phyloP scores from a whole-genome alignment of 2,888 invertebrate genomes.

The Beris morrisii region DNA sequence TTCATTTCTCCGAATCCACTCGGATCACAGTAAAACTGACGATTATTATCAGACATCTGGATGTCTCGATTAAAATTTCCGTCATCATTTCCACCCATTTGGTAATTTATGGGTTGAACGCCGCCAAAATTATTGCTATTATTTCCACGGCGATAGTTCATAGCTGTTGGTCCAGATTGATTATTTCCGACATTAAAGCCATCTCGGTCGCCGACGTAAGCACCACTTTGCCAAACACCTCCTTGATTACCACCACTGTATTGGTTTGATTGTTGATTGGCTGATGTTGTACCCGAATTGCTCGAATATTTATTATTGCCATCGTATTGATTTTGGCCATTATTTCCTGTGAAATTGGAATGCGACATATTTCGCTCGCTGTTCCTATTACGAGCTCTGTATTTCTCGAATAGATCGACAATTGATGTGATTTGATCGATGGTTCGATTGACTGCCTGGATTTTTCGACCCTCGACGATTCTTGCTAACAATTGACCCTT shows the following conservation, averaged over 20 bases:
- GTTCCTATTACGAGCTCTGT: conserved; percentile 1
- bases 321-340: neutral
- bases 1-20: conserved; percentile 11
- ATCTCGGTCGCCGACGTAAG: neutral
- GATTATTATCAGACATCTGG: neutral
- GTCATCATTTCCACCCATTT: conserved; percentile 1
- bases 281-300: neutral
- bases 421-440: conserved; percentile 33
- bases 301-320: neutral
- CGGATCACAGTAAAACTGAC: neutral
- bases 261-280: conserved; percentile 1
- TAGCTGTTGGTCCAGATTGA: neutral
- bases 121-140: conserved; percentile 4
- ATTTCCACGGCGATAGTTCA: neutral
- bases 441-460: conserved; percentile 30
- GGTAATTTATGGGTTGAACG: neutral
- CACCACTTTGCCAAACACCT: conserved; percentile 20
- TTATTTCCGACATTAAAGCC: conserved; percentile 10
- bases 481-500: conserved; percentile 37
- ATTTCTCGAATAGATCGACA: conserved; percentile 33
- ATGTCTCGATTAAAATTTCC: neutral
- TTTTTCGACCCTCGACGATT: conserved; percentile 31
- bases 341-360: neutral
- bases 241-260: conserved; percentile 26
- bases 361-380: neutral